Evolutionary conservation across 2,888 invertebrate genomes (phyloP).

Genomic region (Yponomeuta evonymella): DNA sequence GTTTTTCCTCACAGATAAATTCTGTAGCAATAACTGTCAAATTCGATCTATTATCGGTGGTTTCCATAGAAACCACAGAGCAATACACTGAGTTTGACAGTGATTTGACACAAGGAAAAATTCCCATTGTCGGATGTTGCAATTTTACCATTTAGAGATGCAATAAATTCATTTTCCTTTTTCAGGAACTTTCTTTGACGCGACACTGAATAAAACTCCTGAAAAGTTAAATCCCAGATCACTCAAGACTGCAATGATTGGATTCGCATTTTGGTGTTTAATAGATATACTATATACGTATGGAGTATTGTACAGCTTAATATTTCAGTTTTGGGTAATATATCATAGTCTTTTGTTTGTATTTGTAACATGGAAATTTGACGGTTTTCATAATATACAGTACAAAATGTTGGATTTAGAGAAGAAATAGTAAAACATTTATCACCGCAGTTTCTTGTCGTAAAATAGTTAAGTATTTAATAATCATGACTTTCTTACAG

Average conservation of each 20-base stretch:
- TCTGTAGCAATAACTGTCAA: no score
- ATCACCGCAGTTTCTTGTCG: no score
- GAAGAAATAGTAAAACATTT: slow-evolving; percentile 15
- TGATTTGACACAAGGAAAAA: no score
- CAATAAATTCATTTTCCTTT: slow-evolving; percentile 32
- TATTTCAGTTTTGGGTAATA: slow-evolving; percentile 74
- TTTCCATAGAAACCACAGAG: no score
- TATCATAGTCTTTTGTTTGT: slow-evolving; percentile 73
- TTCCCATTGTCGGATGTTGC: no score
- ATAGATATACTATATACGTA: slow-evolving; percentile 69
- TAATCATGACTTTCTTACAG: no score
- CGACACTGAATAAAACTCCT: slow-evolving; percentile 39
- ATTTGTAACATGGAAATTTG: slow-evolving; percentile 70
- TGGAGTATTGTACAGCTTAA: slow-evolving; percentile 49
- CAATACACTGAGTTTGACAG: no score
- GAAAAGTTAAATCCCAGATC: slow-evolving; percentile 41
- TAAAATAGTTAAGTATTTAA: no score
- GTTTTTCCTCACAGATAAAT: no score
- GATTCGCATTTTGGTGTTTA: slow-evolving; percentile 80
- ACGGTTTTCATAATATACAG: slow-evolving; percentile 77
- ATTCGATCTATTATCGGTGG: no score
- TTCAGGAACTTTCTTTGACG: slow-evolving; percentile 56
- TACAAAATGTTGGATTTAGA: slow-evolving; percentile 62
- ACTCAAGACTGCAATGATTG: slow-evolving; percentile 48
- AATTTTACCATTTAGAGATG: no score